These are phyloP conservation scores for Okapia johnstoni DNA, from an alignment of 2,113 vertebrate species.

Conservation along the genomic window DNA sequence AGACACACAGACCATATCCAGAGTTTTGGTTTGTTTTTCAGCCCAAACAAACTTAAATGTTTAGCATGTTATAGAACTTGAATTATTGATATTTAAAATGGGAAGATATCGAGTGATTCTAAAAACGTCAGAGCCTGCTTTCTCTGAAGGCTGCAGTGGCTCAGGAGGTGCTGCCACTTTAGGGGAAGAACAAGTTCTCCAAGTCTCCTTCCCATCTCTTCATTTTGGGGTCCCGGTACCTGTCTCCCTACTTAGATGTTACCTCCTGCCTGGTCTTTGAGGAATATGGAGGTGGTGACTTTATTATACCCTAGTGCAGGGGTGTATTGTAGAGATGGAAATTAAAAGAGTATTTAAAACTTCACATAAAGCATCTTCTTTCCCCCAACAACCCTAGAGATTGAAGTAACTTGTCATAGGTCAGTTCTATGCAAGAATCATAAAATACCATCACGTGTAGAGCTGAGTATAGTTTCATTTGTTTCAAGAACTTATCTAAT, in stretches of 20 bases:
- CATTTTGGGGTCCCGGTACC: neutral
- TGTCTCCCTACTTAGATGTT: neutral
- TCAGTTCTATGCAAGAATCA: neutral
- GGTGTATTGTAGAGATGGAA: neutral
- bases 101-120: neutral
- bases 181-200: neutral
- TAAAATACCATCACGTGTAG: neutral
- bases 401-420: neutral
- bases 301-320: neutral
- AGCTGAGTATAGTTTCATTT: neutral
- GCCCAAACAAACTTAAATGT: neutral
- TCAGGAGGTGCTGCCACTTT: neutral
- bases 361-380: neutral
- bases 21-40: neutral
- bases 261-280: neutral
- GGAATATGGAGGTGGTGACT: neutral
- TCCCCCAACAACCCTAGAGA: neutral
- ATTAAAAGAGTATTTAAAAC: neutral
- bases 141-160: neutral
- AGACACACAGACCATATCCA: neutral
- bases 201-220: neutral
- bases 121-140: neutral
- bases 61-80: neutral
- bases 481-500: neutral
- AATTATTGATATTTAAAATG: neutral